Evolutionary conservation across 2,797 vertebrate species (phyloP), one percentile per base, ranked within the genome.

Genomic region (Centroberyx gerrardi): DNA sequence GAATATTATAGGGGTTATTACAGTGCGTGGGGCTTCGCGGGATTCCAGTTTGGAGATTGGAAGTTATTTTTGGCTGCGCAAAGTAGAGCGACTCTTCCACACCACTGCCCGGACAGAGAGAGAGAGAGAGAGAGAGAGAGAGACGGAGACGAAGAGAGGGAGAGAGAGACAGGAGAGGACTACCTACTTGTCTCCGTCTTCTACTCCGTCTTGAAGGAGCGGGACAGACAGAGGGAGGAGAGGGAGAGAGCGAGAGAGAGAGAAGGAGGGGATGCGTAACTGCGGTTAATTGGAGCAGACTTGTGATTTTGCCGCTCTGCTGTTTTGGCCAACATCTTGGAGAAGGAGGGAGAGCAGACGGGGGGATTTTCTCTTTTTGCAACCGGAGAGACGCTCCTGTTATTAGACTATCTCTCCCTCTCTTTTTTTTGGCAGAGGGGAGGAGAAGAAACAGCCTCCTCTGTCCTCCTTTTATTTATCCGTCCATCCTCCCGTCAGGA

Each of bases 11-110:
- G 62, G 44, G 59, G 76, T 66, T 68, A 59, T 72, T 62, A 46
- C 3, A 76, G 72, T 42, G 60, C 44, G 6, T 46, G 62, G 33
- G 8, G 76, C 52, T 80, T 72, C 53, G 38, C 65, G 58, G 78
- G 82, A 78, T 85, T 76, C 81, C 82, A 72, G 80, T 81, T 87
- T 77, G 81, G 69, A 90, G 83, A 83, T 81, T 84, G 88, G 87
- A 90, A 91, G 89, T 92, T 91, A 87, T 92, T 88, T 89, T 89
- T 80, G 89, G 86, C 81, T 68, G 80, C 74, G 78, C 81, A 82
- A 89, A 90, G 86, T 90, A 82, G 85, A 89, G 83, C 80, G 80
- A 78, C 73, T 84, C 76, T 76, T 83, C 74, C 84, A 76, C 74
- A 52, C 87, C 85, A 61, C 33, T 80, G 81, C 64, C 76, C 83